phyloP scores from a whole-genome alignment of 2,113 vertebrate genomes.

The Megaceryle torquata region DNA sequence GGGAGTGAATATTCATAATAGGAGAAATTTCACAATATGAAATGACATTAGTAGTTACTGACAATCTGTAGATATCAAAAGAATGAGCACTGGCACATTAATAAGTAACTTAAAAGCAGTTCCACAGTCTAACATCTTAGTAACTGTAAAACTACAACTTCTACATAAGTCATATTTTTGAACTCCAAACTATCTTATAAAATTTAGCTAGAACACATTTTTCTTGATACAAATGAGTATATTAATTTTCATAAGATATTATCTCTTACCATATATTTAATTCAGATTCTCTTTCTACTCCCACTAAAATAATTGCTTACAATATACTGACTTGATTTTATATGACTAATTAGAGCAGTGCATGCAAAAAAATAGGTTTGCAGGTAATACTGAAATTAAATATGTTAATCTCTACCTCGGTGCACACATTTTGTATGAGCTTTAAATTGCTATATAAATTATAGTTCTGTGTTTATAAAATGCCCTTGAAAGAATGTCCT shows the following conservation, averaged over 20 bases:
- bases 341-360: constrained; percentile 80
- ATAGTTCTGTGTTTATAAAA: constrained; percentile 76
- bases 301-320: constrained; percentile 79
- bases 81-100: constrained; percentile 58
- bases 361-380: constrained; percentile 79
- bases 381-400: constrained; percentile 86
- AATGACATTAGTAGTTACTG: constrained; percentile 43
- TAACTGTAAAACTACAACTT: constrained; percentile 70
- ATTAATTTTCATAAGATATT: constrained; percentile 79
- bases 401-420: constrained; percentile 83
- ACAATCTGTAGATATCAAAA: constrained; percentile 69
- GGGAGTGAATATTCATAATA: constrained; percentile 75
- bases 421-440: constrained; percentile 79
- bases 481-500: constrained; percentile 77
- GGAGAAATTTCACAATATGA: constrained; percentile 38
- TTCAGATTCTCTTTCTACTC: constrained; percentile 77
- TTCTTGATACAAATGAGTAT: constrained; percentile 74
- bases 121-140: constrained; percentile 61
- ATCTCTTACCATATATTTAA: constrained; percentile 79
- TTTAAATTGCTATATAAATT: constrained; percentile 84
- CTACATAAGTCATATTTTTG: constrained; percentile 59
- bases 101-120: constrained; percentile 60
- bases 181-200: constrained; percentile 65
- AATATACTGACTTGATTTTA: constrained; percentile 77
- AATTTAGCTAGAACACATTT: constrained; percentile 72